These are phyloP conservation scores for Gisinianus flammeolus DNA, from an alignment of 2,888 invertebrate genomes.

Conservation along the genomic window DNA sequence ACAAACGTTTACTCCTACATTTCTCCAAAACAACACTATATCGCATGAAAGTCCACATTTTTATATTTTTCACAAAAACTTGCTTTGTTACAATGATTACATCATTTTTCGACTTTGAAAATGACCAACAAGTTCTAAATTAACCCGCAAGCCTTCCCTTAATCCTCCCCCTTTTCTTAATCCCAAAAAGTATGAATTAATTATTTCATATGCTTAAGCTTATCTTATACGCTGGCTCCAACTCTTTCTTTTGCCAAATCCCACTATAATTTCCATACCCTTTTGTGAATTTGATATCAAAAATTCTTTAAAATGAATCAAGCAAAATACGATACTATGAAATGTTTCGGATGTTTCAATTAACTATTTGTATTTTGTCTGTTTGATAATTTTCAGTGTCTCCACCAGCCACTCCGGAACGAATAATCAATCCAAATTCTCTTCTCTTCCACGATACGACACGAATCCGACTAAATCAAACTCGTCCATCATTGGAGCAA, in stretches of 20 bases:
- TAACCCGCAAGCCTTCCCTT: no score
- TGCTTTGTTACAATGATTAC: neutral
- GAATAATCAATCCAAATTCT: conserved; percentile 56
- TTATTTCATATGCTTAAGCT: no score
- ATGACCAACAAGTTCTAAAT: neutral
- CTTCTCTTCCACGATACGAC: conserved; percentile 81
- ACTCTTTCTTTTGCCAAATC: neutral
- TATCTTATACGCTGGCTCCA: no score
- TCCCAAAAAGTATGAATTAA: no score
- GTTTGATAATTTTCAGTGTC: neutral
- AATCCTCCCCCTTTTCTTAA: no score
- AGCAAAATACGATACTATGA: neutral
- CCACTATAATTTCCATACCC: neutral
- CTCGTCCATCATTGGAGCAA: conserved; percentile 57
- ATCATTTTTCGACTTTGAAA: neutral
- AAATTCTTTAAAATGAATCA: neutral
- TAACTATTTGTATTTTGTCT: neutral
- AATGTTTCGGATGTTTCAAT: neutral
- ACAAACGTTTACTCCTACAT: neutral
- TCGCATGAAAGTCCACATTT: neutral
- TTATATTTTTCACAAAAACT: neutral
- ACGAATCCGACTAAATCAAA: conserved; percentile 71
- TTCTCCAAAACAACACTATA: neutral
- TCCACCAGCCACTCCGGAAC: conserved; percentile 19
- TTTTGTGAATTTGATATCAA: neutral